Base-by-base conservation (phyloP, 2,113 vertebrate genomes). In the human (Homo sapiens) region DNA sequence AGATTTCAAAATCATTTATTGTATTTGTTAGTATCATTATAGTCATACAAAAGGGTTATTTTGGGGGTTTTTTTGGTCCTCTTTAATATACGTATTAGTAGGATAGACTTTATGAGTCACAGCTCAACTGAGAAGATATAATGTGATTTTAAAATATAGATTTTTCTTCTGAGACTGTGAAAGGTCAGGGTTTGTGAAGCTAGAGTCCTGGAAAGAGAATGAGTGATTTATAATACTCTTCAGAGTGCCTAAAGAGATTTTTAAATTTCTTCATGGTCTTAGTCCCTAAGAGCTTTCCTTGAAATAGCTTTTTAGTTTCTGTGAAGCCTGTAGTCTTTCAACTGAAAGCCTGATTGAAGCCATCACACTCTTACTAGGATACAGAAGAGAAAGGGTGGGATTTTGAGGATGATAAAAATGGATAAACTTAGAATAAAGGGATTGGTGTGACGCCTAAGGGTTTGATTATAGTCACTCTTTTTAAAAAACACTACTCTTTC, bases 81-180 rank as follows among this genome's bases (percentile, higher is more conserved):
- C 80, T 97, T 13, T 89, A 10, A 22, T 97, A 89, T 96, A 3
- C 48, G 81, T 97, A 84, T 89, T 93, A 94, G 88, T 92, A 61
- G 91, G 55, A 73, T 66, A 97, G 25, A 40, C 96, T 93, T 96
- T 66, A 0, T 86, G 80, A 85, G 5, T 97, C 89, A 96, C 82
- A 94, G 76, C 90, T 98, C n/a, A 97, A 70, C 55, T 59, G 92
- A 87, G 72, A 96, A 78, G 85, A 76, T 90, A 73, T 5, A 35
- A 91, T 43, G 0, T 93, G 11, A 27, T 45, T 98, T 97, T 86
- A 96, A 83, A 86, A 59, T 96, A 48, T 0, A 30, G 23, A 88
- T 80, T 94, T 95, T 98, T 98, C 82, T 98, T 93, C 91, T 98
- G 92, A 95, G 92, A 89, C 90, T 61, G 9, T 66, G 16, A 94